phyloP scores from a whole-genome alignment of 2,113 vertebrate species.

The Forbesichthys agassizii region DNA sequence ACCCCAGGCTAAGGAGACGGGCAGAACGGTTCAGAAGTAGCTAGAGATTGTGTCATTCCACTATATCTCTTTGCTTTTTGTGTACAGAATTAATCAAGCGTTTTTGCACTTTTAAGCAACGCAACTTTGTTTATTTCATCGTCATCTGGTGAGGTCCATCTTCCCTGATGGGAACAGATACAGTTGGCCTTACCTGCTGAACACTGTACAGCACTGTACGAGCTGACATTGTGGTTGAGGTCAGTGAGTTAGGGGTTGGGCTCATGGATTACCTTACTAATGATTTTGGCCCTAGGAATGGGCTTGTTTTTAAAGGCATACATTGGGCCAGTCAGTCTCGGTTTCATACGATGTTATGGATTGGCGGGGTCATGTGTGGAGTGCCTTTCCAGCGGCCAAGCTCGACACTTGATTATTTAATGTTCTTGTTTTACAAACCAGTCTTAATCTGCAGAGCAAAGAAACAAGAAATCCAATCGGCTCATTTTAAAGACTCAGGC shows the following conservation, averaged over 20 bases:
- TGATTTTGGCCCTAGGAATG: conserved; percentile 70
- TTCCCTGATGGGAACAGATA: conserved; percentile 49
- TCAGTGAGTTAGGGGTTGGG: conserved; percentile 59
- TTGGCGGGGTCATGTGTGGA: conserved; percentile 51
- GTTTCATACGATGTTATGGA: conserved; percentile 72
- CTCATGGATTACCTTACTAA: conserved; percentile 76
- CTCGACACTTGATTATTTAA: conserved; percentile 74
- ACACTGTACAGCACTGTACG: conserved; percentile 58
- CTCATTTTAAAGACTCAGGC: conserved; percentile 56
- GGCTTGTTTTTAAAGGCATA: conserved; percentile 72
- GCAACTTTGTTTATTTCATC: too few relatives aligned
- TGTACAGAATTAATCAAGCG: too few relatives aligned
- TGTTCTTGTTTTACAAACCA: conserved; percentile 74
- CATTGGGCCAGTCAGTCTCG: conserved; percentile 60
- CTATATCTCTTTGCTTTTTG: conserved; percentile 10
- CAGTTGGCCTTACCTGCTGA: conserved; percentile 30
- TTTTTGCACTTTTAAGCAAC: too few relatives aligned
- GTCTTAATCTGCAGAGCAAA: conserved; percentile 74
- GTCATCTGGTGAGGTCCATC: conserved; percentile 35
- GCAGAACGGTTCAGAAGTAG: conserved; percentile 34
- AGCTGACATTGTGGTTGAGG: conserved; percentile 68
- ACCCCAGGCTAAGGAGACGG: conserved; percentile 32
- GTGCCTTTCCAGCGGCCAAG: conserved; percentile 55
- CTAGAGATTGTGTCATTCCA: conserved; percentile 36
- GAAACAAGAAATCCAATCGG: conserved; percentile 73